A percentile compares a stretch with the other conserved stretches of the same genome.
phyloP scores from a whole-genome alignment of 92 coral and sea anemone species.

The Anthopleura xanthogrammica region DNA sequence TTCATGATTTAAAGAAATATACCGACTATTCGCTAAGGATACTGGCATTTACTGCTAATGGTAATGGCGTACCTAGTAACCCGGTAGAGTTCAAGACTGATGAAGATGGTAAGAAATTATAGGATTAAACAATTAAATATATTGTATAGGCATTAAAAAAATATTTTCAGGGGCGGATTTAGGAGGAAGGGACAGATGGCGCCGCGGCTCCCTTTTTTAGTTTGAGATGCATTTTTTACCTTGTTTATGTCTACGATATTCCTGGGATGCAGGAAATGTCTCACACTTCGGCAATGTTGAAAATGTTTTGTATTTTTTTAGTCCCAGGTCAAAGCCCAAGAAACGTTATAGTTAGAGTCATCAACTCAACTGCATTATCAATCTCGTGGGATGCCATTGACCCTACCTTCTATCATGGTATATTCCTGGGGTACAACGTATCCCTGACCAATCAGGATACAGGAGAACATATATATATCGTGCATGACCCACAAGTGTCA shows the following conservation, averaged over 20 bases:
- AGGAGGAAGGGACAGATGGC: too few relatives aligned
- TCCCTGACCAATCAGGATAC: constrained; percentile 30
- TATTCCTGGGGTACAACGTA: constrained; percentile 55
- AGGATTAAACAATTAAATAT: too few relatives aligned
- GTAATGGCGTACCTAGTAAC: constrained; percentile 62
- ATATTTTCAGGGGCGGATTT: too few relatives aligned
- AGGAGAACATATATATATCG: background rate
- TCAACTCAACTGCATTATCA: constrained; percentile 47
- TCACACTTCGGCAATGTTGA: background rate
- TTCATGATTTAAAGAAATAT: constrained; percentile 42
- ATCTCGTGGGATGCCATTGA: constrained; percentile 56
- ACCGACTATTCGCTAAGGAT: constrained; percentile 50
- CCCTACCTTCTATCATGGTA: constrained; percentile 38
- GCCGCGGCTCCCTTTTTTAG: too few relatives aligned
- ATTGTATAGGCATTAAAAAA: too few relatives aligned
- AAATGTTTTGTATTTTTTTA: background rate
- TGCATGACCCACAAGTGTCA: background rate
- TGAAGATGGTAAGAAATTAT: constrained; percentile 64
- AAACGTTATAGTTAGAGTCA: constrained; percentile 32
- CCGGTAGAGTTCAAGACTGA: constrained; percentile 51
- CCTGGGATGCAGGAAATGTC: too few relatives aligned
- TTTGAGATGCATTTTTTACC: too few relatives aligned
- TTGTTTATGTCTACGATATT: too few relatives aligned
- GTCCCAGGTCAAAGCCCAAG: constrained; percentile 52
- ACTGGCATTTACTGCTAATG: constrained; percentile 62